Percentiles rank a stretch among this genome's conserved stretches.
phyloP scores from a whole-genome alignment of 2,113 vertebrate species.

The Melanocharis versteri region DNA sequence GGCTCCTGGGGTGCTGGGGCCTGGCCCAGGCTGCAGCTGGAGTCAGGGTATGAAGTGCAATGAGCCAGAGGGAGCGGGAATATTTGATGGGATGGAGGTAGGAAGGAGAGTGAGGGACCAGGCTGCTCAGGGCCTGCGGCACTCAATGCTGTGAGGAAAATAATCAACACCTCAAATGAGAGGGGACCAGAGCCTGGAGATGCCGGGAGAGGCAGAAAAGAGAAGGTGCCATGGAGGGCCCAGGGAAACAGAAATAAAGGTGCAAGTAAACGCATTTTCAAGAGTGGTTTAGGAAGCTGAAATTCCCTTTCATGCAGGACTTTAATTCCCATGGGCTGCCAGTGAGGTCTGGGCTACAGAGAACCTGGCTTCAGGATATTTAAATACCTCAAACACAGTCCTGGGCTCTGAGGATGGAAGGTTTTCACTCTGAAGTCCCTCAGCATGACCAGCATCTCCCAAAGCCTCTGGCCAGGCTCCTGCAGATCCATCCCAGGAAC shows the following conservation, averaged over 20 bases:
- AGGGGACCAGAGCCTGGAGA: background rate
- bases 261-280: background rate
- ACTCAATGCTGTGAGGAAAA: background rate
- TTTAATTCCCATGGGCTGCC: background rate
- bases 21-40: background rate
- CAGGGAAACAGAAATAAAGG: background rate
- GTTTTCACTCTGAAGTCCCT: background rate
- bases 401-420: background rate
- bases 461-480: background rate
- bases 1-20: background rate
- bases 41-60: background rate
- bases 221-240: background rate
- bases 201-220: background rate
- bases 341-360: background rate
- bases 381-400: background rate
- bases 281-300: background rate
- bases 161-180: background rate
- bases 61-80: background rate
- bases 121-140: background rate
- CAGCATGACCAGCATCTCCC: background rate
- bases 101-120: background rate
- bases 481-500: background rate
- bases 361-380: background rate
- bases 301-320: background rate
- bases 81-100: background rate